Evolutionary conservation across 2,888 invertebrate species (phyloP), one percentile per base, ranked within the genome.

Genomic region (Hypsopygia costalis): DNA sequence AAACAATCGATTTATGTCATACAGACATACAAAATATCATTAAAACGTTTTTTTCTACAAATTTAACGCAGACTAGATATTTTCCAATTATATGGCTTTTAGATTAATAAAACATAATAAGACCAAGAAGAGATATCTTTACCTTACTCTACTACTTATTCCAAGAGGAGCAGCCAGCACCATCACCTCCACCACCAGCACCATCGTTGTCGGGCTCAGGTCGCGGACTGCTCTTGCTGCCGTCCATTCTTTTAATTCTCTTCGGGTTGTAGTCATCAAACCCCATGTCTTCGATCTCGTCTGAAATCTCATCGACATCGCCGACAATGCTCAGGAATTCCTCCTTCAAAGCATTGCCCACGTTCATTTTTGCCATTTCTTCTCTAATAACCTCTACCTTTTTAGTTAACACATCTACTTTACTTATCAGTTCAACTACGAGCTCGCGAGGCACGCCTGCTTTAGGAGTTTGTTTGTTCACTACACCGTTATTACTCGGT

Each of bases 401-500:
- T 6, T 27, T 33, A 6, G 44, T 49, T 41, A 53, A 49, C 11
- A 11, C 27, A n/a, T 39, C 43, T 11, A 43, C 21, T 39, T 43
- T 43, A 12, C 31, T 36, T 0, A 39, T 39, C 6, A 43, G 35
- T 21, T 22, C 11, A 1, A 21, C 20, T 9, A 43, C 22, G n/a
- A 43, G 10, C 10, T 39, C 33, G 10, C 11, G 11, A 22, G n/a
- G 36, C 16, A 32, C 40, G 36, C 11, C n/a, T 12, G 16, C 46
- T 41, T n/a, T 42, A 2, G 9, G 9, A 1, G 38, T 12, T 36
- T 46, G 16, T 4, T 42, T 33, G 8, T 6, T 20, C 3, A 50
- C 12, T 7, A 28, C 12, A 0, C 52, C 48, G 7, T 49, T 10
- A 7, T 49, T 10, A 7, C 66, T 25, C 25, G 3, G 68, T 11